Base-by-base conservation (phyloP, 1,140 invertebrate species). In the Papilio helenus region DNA sequence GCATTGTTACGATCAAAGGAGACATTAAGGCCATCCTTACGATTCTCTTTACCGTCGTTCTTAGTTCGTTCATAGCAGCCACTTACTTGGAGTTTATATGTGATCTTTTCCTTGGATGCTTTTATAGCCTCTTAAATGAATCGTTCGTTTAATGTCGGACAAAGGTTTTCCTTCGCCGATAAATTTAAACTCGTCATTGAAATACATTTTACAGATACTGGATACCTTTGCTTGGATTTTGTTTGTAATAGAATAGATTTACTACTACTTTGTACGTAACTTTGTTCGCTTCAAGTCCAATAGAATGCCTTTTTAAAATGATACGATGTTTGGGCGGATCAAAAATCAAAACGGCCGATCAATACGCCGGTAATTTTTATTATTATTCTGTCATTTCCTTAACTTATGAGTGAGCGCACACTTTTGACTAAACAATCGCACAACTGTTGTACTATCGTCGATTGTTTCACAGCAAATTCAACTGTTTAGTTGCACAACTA, bases 101-200 rank as follows among this genome's bases (percentile, higher is more conserved):
- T 76, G 73, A 76, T 76, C 73, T 76, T 76, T 76, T 76, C 26
- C 73, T 29, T 51, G 73, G 26, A 76, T 29, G 61, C 61, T 51
- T 76, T 76, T 76, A 76, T 51, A 34, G 46, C 73, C 73, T 55
- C 73, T 76, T 76, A 76, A 76, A 76, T 76, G 73, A 76, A 76
- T 76, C 73, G 73, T 51, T 49, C 73, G 2, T 51, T 76, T 76
- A 76, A 76, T 76, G 72, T 44, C 12, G 42, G 72, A 74, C 72
- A 74, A 74, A 49, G 72, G 72, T 74, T 74, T 74, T 49, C 72
- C 72, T 74, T 74, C 20, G 44, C 46, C 16, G 44, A 74, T 74
- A 74, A 74, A 74, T 29, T 29, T 51, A 74, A 74, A 74, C 42
- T 74, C 46, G 72, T 74, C 72, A 74, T 74, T 51, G 46, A 49